These are phyloP conservation scores for Drosophila obscura DNA, from an alignment of 1,140 invertebrate species.

Conservation along the genomic window DNA sequence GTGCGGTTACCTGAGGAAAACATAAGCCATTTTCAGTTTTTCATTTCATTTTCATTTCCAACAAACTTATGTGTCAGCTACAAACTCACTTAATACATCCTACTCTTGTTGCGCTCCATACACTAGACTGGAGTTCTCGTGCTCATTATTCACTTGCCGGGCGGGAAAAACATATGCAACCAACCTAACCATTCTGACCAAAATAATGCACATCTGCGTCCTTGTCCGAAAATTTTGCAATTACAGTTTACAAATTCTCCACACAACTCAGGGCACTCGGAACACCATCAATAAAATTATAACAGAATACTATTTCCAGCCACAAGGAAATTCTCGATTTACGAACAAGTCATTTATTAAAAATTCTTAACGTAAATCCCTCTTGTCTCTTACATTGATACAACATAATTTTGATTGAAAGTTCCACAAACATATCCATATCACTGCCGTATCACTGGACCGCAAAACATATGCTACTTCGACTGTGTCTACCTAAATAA, in stretches of 20 bases:
- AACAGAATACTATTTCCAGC: slow-evolving; percentile 54
- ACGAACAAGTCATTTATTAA: slow-evolving; percentile 77
- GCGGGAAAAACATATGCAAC: slow-evolving; percentile 15
- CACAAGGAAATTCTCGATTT: slow-evolving; percentile 56
- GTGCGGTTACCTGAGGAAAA: not conserved
- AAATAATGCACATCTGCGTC: slow-evolving; percentile 33
- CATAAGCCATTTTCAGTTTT: not conserved
- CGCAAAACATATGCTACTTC: slow-evolving; percentile 71
- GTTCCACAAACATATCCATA: not conserved
- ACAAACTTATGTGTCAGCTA: too few relatives aligned
- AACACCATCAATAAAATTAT: slow-evolving; percentile 80
- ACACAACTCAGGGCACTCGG: slow-evolving; percentile 74
- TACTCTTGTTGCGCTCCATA: not conserved
- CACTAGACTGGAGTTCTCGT: not conserved
- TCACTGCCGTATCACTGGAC: slow-evolving; percentile 44
- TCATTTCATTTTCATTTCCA: not conserved
- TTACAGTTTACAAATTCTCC: slow-evolving; percentile 73
- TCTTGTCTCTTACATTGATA: slow-evolving; percentile 71
- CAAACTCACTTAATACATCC: too few relatives aligned
- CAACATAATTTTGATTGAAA: slow-evolving; percentile 81
- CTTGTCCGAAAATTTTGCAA: slow-evolving; percentile 57
- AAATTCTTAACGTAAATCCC: slow-evolving; percentile 78
- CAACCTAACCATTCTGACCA: slow-evolving; percentile 13
- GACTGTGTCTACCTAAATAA: slow-evolving; percentile 67
- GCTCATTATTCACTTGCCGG: slow-evolving; percentile 16